Evolutionary conservation across 2,888 invertebrate genomes (phyloP).

Genomic region (Pediacus dermestoides): DNA sequence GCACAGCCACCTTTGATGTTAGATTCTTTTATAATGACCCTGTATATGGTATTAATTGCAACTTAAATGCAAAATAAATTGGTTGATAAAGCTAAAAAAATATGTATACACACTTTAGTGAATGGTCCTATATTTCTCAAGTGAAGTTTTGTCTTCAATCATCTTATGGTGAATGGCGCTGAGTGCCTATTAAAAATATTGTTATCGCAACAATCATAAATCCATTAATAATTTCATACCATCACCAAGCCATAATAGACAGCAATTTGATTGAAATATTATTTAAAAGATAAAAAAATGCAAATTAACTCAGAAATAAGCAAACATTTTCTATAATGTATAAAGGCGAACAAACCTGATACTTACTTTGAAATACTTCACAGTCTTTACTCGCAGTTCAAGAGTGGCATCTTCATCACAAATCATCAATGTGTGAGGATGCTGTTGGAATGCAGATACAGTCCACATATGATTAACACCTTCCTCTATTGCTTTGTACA

Average conservation of each 20-base stretch:
- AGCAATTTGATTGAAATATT: not conserved
- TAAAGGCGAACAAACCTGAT: not conserved
- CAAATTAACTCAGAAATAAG: not conserved
- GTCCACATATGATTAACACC: constrained; percentile 99
- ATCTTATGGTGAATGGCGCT: constrained; percentile 82
- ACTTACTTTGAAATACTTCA: constrained; percentile 83
- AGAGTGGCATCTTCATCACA: constrained; percentile 98
- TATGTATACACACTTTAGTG: too few relatives aligned
- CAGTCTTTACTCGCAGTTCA: constrained; percentile 95
- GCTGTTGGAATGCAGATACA: constrained; percentile 97
- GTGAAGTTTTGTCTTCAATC: constrained; percentile 59
- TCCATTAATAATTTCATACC: too few relatives aligned
- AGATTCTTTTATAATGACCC: too few relatives aligned
- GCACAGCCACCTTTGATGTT: too few relatives aligned
- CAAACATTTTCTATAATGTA: not conserved
- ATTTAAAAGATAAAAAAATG: not conserved
- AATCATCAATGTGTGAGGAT: constrained; percentile 86
- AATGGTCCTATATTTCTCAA: constrained; percentile 45
- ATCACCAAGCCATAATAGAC: not conserved
- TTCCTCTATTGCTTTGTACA: constrained; percentile 97
- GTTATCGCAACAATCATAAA: too few relatives aligned
- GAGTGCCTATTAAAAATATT: constrained; percentile 61
- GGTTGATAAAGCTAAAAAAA: too few relatives aligned
- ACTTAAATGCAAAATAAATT: too few relatives aligned
- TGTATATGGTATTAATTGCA: too few relatives aligned